Conservation (phyloP, 2,888 invertebrate genomes). For the Melinaea marsaeus region DNA sequence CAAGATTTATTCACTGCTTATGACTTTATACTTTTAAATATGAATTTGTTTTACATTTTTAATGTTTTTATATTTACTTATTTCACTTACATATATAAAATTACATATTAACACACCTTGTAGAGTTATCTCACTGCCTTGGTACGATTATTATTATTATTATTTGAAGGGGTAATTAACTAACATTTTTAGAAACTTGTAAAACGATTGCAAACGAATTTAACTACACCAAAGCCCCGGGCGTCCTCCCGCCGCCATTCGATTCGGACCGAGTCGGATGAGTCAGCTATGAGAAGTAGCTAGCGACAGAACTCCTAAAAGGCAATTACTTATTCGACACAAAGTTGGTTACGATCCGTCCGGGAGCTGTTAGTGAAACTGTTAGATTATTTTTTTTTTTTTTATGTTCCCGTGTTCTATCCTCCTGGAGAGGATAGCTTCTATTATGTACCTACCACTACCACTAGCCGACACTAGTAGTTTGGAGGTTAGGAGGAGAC, state of each 20-base stretch:
- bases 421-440: constrained; percentile 10
- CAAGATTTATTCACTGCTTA: constrained; percentile 46
- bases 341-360: constrained; percentile 49
- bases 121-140: too few relatives aligned
- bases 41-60: constrained; percentile 10
- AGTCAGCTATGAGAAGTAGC: constrained; percentile 52
- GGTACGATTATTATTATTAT: too few relatives aligned
- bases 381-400: constrained; percentile 17
- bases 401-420: not conserved
- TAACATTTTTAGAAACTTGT: too few relatives aligned
- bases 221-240: constrained; percentile 2
- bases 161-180: too few relatives aligned
- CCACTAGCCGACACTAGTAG: not conserved
- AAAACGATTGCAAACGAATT: too few relatives aligned
- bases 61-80: not conserved
- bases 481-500: too few relatives aligned
- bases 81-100: too few relatives aligned
- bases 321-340: constrained; percentile 63
- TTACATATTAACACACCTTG: too few relatives aligned
- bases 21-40: constrained; percentile 5
- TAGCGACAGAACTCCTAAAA: constrained; percentile 55
- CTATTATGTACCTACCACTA: not conserved
- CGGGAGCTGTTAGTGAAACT: constrained; percentile 39
- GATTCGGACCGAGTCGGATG: constrained; percentile 32
- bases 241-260: constrained; percentile 5